A percentile compares a stretch with the other conserved stretches of the same genome.
Conservation (phyloP, 2,888 invertebrate species). For the Torymus texanus region DNA sequence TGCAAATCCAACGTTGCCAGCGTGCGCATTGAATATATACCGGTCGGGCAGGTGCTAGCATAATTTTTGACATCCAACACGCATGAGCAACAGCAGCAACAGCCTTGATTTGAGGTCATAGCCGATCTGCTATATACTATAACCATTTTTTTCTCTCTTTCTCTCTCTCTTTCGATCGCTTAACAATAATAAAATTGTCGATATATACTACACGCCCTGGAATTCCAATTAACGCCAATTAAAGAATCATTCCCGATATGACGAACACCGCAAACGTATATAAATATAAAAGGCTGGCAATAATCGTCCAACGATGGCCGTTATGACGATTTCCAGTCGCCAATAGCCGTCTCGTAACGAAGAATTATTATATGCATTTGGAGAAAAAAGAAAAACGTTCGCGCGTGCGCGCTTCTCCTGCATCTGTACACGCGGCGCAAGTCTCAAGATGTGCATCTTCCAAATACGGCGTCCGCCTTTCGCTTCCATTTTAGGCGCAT, state of each 20-base stretch:
- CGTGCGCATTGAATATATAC: neutral
- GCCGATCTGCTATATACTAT: no score
- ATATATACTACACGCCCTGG: neutral
- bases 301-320: no score
- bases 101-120: slow-evolving; percentile 23
- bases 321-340: no score
- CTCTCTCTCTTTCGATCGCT: slow-evolving; percentile 10
- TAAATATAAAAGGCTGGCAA: neutral
- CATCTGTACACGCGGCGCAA: neutral
- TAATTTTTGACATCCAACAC: slow-evolving; percentile 6
- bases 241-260: neutral
- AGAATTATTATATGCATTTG: slow-evolving; percentile 1
- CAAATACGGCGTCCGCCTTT: slow-evolving; percentile 59
- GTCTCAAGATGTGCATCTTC: slow-evolving; percentile 37
- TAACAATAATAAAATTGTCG: slow-evolving; percentile 3
- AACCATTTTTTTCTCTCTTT: no score
- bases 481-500: slow-evolving; percentile 59
- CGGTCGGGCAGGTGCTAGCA: slow-evolving; percentile 16
- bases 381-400: slow-evolving; percentile 2
- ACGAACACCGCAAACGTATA: neutral
- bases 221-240: slow-evolving; percentile 24
- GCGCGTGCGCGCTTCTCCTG: neutral
- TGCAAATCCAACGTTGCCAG: no score
- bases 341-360: neutral
- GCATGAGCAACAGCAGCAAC: no score